phyloP scores from a whole-genome alignment of 1,140 invertebrate species.

The Oryctes rhinoceros region DNA sequence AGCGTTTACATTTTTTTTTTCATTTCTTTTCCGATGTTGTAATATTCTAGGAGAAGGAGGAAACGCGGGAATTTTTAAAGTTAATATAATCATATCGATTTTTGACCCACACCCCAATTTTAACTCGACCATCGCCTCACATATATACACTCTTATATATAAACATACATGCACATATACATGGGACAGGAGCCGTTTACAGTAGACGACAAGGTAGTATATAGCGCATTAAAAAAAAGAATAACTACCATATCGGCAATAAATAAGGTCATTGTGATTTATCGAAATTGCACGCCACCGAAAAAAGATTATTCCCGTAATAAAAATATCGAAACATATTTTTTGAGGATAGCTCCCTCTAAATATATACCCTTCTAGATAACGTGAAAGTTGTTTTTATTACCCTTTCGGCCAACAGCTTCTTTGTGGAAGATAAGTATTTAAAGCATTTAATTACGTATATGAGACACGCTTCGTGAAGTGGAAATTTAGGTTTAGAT shows the following conservation, averaged over 20 bases:
- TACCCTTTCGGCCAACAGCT: too few relatives aligned
- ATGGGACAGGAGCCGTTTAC: background rate
- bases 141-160: too few relatives aligned
- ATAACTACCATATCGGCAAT: slow-evolving; percentile 9
- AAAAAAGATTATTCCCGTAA: slow-evolving; percentile 15
- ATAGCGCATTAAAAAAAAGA: slow-evolving; percentile 2
- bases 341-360: background rate
- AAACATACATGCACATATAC: too few relatives aligned
- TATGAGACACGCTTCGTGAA: too few relatives aligned
- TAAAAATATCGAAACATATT: slow-evolving; percentile 16
- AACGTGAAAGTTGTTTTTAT: background rate
- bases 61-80: background rate
- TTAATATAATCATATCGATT: background rate
- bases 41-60: background rate
- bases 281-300: slow-evolving; percentile 5
- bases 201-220: slow-evolving; percentile 5
- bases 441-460: too few relatives aligned
- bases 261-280: slow-evolving; percentile 15
- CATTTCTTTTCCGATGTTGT: background rate
- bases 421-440: too few relatives aligned
- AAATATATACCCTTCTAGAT: background rate
- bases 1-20: background rate
- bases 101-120: background rate
- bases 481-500: too few relatives aligned
- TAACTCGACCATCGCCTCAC: too few relatives aligned